Conservation (phyloP, 1,140 invertebrate species). For the Drosophila nebulosa region DNA sequence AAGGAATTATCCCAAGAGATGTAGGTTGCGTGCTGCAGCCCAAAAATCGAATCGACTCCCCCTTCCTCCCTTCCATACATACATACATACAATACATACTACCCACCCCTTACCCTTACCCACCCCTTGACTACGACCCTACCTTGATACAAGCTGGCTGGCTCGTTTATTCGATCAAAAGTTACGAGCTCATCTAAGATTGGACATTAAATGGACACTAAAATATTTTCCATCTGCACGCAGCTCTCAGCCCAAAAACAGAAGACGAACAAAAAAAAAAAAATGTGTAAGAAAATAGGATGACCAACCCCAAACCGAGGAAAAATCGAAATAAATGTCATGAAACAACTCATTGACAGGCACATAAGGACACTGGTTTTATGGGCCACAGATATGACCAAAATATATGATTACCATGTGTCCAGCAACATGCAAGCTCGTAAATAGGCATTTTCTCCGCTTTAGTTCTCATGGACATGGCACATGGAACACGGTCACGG, state of each 20-base stretch:
- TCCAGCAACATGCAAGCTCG: slow-evolving; percentile 76
- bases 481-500: slow-evolving; percentile 17
- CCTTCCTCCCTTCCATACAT: no score
- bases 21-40: slow-evolving; percentile 55
- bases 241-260: neutral
- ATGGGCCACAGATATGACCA: slow-evolving; percentile 81
- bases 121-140: neutral
- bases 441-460: slow-evolving; percentile 80
- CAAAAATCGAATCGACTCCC: slow-evolving; percentile 21
- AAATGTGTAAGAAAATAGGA: neutral
- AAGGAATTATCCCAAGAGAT: slow-evolving; percentile 72
- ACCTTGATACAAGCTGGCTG: slow-evolving; percentile 32
- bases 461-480: slow-evolving; percentile 57
- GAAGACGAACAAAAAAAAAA: slow-evolving; percentile 1
- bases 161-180: slow-evolving; percentile 80
- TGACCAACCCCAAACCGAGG: slow-evolving; percentile 11
- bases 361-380: slow-evolving; percentile 81
- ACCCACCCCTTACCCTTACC: slow-evolving; percentile 7
- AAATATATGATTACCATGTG: slow-evolving; percentile 81
- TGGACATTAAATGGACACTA: slow-evolving; percentile 81
- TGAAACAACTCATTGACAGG: slow-evolving; percentile 81
- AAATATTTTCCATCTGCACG: slow-evolving; percentile 80
- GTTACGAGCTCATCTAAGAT: slow-evolving; percentile 81
- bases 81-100: no score
- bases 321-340: slow-evolving; percentile 80